Evolutionary conservation across 1,140 invertebrate genomes (phyloP), one percentile per base, ranked within the genome.

Genomic region (Drosophila pandora): DNA sequence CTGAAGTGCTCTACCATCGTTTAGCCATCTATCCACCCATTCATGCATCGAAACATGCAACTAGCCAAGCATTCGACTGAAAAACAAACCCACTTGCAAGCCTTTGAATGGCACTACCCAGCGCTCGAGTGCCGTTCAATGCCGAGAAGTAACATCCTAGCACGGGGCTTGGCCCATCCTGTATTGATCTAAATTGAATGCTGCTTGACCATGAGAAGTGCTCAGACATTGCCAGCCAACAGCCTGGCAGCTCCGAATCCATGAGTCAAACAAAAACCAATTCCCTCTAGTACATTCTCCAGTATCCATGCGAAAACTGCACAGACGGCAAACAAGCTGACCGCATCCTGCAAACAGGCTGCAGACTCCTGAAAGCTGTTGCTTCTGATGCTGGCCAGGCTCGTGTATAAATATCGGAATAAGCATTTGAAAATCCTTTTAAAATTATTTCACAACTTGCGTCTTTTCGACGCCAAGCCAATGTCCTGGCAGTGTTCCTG

Each of bases 341-440:
- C 81, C 83, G 71, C 83, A 87, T 83, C 57, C 83, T 68, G 70
- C 83, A 87, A 87, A 81, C 82, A 87, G 70, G 74, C 68, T 80
- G 73, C 64, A 55, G 32, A 39, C 37, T 55, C 7, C 28, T 34
- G 22, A 45, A 32, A 37, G 13, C 64, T 83, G 60, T 39, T 73
- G 61, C 62, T 68, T 30, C 45, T 59, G 61, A 53, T 79, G 72
- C 49, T 69, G 80, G 76, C 67, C 82, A 61, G 76, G 83, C 70
- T 55, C 63, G 59, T 79, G 78, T 79, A 87, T 87, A 87, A 87
- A 87, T 87, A 87, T 87, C 79, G 76, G 67, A 67, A 87, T 87
- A 87, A 87, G 65, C 83, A 88, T 88, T 82, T 76, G 83, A 64
- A 83, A 88, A 87, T 87, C 82, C 83, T 88, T 79, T 87, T 87